Conservation (phyloP, 1,140 invertebrate genomes). For the Drosophila kurseongensis region DNA sequence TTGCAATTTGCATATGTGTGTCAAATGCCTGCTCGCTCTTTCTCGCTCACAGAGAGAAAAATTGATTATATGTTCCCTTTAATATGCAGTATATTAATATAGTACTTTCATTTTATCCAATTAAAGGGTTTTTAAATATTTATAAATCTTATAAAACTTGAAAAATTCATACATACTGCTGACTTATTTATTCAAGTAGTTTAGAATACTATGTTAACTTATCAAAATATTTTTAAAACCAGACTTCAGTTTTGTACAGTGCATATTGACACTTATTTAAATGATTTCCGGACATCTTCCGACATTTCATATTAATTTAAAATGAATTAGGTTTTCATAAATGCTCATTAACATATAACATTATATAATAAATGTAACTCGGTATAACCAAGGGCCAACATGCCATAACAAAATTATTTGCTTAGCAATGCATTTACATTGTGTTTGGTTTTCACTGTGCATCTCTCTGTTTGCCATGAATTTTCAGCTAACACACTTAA, state of each 20-base stretch:
- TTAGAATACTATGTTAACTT: no score
- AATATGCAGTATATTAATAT: no score
- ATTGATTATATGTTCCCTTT: background rate
- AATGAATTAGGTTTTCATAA: background rate
- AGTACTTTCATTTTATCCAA: no score
- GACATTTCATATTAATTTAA: background rate
- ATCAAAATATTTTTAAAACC: no score
- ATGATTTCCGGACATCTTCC: no score
- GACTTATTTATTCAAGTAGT: no score
- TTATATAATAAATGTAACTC: background rate
- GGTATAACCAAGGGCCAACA: background rate
- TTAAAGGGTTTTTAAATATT: no score
- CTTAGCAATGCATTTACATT: background rate
- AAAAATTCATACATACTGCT: no score
- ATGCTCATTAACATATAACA: background rate
- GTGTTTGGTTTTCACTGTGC: background rate
- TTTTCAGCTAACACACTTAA: conserved; percentile 79
- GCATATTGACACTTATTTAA: no score
- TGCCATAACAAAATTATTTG: background rate
- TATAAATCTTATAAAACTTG: no score
- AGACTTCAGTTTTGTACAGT: no score
- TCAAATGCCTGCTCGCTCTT: conserved; percentile 35
- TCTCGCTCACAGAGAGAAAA: conserved; percentile 15
- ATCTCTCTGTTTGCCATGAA: conserved; percentile 54
- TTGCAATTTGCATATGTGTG: conserved; percentile 77